These are phyloP conservation scores for Plecturocebus donacophilus DNA, from an alignment of 2,113 vertebrate species.

Conservation along the genomic window DNA sequence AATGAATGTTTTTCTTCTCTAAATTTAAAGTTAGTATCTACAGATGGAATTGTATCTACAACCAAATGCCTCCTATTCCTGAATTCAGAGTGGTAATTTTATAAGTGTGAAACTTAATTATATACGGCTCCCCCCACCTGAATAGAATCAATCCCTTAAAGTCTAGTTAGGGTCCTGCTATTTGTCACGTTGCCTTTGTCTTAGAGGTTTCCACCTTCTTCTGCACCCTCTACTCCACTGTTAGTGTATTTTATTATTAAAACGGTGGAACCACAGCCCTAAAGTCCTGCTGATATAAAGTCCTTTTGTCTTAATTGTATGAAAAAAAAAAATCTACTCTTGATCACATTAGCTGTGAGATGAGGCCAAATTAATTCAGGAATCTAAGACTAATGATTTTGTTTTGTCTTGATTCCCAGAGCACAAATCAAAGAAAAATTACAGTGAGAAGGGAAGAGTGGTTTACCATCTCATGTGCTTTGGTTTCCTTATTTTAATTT, in stretches of 20 bases:
- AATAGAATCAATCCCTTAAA: slow-evolving; percentile 63
- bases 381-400: slow-evolving; percentile 37
- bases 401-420: slow-evolving; percentile 27
- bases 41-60: slow-evolving; percentile 61
- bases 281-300: slow-evolving; percentile 15
- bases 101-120: slow-evolving; percentile 65
- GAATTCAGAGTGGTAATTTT: slow-evolving; percentile 72
- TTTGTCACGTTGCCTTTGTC: slow-evolving; percentile 46
- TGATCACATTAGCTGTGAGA: slow-evolving; percentile 43
- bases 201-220: slow-evolving; percentile 40
- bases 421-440: slow-evolving; percentile 58
- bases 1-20: slow-evolving; percentile 73
- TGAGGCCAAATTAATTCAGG: slow-evolving; percentile 41
- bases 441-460: slow-evolving; percentile 16
- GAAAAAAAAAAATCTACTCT: slow-evolving; percentile 4
- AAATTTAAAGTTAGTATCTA: slow-evolving; percentile 69
- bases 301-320: slow-evolving; percentile 58
- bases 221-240: background rate
- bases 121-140: slow-evolving; percentile 32
- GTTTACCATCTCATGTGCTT: background rate
- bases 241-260: slow-evolving; percentile 43
- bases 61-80: slow-evolving; percentile 68
- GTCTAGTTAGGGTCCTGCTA: slow-evolving; percentile 49
- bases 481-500: slow-evolving; percentile 48
- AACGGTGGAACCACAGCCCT: slow-evolving; percentile 43